These are phyloP conservation scores for Plagodis pulveraria DNA, from an alignment of 2,888 invertebrate species.

Conservation along the genomic window DNA sequence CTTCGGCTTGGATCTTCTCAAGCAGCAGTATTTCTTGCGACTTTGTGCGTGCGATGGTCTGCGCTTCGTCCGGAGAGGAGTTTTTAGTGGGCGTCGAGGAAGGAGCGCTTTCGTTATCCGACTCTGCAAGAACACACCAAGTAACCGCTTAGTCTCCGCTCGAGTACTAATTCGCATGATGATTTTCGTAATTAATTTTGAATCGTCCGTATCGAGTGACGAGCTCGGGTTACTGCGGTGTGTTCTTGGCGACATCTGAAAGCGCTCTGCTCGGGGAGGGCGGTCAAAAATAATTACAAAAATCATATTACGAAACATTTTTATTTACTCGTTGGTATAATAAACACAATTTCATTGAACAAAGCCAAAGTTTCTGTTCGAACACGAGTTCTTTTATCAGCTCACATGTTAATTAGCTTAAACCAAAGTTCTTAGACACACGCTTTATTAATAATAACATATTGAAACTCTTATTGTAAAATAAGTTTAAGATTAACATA, in stretches of 20 bases:
- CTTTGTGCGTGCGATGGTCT: conserved; percentile 76
- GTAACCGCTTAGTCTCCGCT: conserved; percentile 63
- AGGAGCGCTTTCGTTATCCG: conserved; percentile 90
- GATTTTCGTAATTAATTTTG: conserved; percentile 84
- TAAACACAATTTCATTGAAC: conserved; percentile 82
- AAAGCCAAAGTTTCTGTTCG: conserved; percentile 75
- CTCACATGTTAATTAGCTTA: conserved; percentile 74
- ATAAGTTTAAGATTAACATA: conserved; percentile 78
- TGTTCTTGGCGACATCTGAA: conserved; percentile 76
- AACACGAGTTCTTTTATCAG: conserved; percentile 72
- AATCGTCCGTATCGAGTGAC: conserved; percentile 62
- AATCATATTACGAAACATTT: conserved; percentile 83
- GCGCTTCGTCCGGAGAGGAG: conserved; percentile 55
- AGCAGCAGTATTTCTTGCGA: conserved; percentile 88
- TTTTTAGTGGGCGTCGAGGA: conserved; percentile 84
- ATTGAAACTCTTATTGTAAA: conserved; percentile 72
- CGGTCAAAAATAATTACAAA: conserved; percentile 84
- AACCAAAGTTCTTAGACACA: conserved; percentile 73
- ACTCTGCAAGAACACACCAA: conserved; percentile 90
- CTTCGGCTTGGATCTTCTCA: conserved; percentile 89
- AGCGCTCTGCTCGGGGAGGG: conserved; percentile 64
- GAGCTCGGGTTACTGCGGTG: conserved; percentile 55
- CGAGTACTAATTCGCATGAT: conserved; percentile 45
- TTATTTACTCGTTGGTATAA: conserved; percentile 83
- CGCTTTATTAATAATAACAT: conserved; percentile 72